Evolutionary conservation across 2,888 invertebrate species (phyloP).

Genomic region (Oeneis ivallda): DNA sequence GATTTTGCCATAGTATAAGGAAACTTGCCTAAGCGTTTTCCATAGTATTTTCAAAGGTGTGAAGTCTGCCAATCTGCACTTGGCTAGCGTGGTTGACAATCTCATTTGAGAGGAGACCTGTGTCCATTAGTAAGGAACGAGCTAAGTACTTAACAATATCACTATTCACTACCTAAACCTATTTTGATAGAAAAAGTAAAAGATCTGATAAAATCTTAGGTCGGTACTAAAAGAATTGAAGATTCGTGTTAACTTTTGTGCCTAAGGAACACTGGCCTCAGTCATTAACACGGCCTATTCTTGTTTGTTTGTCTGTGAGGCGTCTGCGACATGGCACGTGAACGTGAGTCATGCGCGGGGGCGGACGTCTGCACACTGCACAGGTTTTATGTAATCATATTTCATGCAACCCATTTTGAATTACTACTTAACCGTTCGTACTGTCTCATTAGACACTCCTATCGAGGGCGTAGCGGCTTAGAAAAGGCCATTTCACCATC

Average conservation of each 20-base stretch:
- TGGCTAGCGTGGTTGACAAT: too few species aligned
- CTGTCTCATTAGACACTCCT: constrained; percentile 15
- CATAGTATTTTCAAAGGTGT: too few species aligned
- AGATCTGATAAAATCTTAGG: too few species aligned
- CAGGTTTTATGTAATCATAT: constrained; percentile 33
- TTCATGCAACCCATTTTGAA: constrained; percentile 23
- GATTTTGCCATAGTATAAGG: too few species aligned
- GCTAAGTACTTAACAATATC: too few species aligned
- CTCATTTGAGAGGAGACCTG: too few species aligned
- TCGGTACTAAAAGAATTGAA: not conserved
- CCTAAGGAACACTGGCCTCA: not conserved
- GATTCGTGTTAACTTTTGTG: not conserved
- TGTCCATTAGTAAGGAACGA: too few species aligned
- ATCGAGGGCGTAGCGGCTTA: constrained; percentile 2
- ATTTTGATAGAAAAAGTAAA: too few species aligned
- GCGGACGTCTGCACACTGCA: constrained; percentile 36
- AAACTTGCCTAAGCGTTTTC: too few species aligned
- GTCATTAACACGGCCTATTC: constrained; percentile 41
- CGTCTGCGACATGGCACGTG: constrained; percentile 55
- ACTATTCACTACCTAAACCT: too few species aligned
- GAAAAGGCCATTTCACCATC: not conserved
- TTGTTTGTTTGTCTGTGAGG: constrained; percentile 61
- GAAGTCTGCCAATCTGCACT: too few species aligned
- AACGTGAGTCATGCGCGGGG: constrained; percentile 65
- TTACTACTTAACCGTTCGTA: not conserved